Base-by-base conservation (phyloP, 2,113 vertebrate species). In the Pyxicephalus adspersus region DNA sequence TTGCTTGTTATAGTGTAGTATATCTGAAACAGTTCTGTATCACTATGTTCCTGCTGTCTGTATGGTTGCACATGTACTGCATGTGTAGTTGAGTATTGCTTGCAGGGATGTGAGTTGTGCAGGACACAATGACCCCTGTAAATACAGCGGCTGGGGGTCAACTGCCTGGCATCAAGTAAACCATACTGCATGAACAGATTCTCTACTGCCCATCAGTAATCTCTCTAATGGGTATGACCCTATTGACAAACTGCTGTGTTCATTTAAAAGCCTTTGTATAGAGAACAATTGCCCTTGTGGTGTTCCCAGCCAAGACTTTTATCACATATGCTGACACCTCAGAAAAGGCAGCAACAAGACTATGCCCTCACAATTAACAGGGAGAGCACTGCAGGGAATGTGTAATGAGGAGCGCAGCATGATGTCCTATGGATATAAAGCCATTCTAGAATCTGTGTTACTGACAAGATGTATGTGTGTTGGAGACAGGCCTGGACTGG, bases 201-300 rank as follows among this genome's bases (percentile, higher is more conserved):
- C 16, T 13, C 26, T 15, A 1, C 38, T 25, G 51, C 19, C 50
- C 63, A 71, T 68, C 3, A 23, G 55, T 45, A 4, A 61, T 64
- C 58, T n/a, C 15, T 61, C 54, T 72, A 72, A 61, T 31, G 76
- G 63, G n/a, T 17, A 8, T 23, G 52, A 11, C 38, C 29, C 50
- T 78, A 78, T 68, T 68, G 64, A 68, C 76, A 50, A 66, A 52
- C 63, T 67, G 26, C 51, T 77, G 29, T 28, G 26, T 3, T 80
- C 66, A 71, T 71, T 63, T 63, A 51, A 50, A 71, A 63, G 67
- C 57, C 19, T 72, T 80, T 72, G 72, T 72, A 72, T 22, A 8
- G 13, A 72, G 70, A 61, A 50, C 67, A 64, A 71, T 70, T 52
- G 65, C 31, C 34, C 78, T 80, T 70, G 34, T 45, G 64, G 58